Conservation (phyloP, 2,888 invertebrate genomes). For the Nomada fucata region DNA sequence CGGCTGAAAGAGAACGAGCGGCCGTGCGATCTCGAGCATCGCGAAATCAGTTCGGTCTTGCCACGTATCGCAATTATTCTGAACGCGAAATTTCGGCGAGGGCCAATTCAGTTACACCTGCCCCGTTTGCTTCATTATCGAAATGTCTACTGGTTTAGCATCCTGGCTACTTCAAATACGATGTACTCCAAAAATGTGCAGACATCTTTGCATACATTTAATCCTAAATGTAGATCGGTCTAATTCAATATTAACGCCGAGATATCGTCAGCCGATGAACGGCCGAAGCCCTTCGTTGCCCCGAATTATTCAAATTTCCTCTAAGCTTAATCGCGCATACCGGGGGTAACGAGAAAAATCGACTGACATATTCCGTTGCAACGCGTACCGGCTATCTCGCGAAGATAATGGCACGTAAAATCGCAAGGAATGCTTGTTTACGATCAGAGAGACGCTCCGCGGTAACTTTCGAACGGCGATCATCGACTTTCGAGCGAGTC, state of each 20-base stretch:
- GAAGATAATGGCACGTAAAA: conserved; percentile 51
- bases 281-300: background rate
- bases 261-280: too few species aligned
- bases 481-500: conserved; percentile 24
- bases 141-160: background rate
- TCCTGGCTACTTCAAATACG: too few species aligned
- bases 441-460: conserved; percentile 39
- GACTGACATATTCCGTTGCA: conserved; percentile 8
- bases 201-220: too few species aligned
- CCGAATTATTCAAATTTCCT: background rate
- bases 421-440: conserved; percentile 47
- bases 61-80: background rate
- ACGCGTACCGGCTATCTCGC: conserved; percentile 10
- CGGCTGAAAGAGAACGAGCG: conserved; percentile 24
- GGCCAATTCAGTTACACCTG: background rate
- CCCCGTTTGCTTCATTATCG: background rate
- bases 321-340: background rate
- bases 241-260: too few species aligned
- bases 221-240: too few species aligned
- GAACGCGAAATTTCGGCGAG: background rate
- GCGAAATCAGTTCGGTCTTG: background rate
- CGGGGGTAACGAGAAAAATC: conserved; percentile 25
- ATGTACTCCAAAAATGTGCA: too few species aligned
- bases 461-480: conserved; percentile 34
- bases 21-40: background rate